phyloP scores from a whole-genome alignment of 2,113 vertebrate genomes.

The Globicephala melas region DNA sequence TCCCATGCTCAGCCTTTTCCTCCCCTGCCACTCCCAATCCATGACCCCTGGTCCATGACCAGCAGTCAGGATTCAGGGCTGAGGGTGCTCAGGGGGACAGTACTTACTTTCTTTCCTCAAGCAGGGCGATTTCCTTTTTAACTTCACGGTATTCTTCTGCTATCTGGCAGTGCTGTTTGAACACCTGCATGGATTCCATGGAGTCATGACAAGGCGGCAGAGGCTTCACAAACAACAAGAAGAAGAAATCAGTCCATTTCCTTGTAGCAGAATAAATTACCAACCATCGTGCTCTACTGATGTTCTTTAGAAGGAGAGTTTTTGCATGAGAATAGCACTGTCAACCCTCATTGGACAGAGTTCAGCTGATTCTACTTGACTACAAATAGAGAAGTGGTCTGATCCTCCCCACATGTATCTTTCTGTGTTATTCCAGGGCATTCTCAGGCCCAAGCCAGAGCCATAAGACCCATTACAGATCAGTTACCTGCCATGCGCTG shows the following conservation, averaged over 20 bases:
- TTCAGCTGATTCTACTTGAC: neutral
- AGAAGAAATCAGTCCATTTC: neutral
- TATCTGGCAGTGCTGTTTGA: conserved; percentile 96
- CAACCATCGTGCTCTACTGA: neutral
- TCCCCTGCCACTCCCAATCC: fast-evolving
- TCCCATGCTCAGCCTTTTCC: fast-evolving
- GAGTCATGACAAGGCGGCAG: conserved; percentile 92
- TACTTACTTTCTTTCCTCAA: conserved; percentile 97
- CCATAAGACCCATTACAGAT: neutral
- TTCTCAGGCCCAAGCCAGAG: neutral
- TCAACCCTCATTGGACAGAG: neutral
- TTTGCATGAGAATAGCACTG: neutral
- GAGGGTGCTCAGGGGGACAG: neutral
- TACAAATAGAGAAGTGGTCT: neutral
- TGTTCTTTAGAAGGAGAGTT: neutral
- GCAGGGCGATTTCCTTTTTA: conserved; percentile 92
- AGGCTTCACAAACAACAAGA: conserved; percentile 82
- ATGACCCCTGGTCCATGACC: too few relatives aligned
- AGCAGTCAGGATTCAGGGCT: neutral
- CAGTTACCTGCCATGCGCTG: neutral
- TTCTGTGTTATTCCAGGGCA: neutral
- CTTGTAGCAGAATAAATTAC: neutral
- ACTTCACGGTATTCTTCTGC: conserved; percentile 96
- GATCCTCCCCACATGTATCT: too few relatives aligned
- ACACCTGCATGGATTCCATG: conserved; percentile 94